phyloP scores from a whole-genome alignment of 2,113 vertebrate species.

The Grammatotria lemairii region DNA sequence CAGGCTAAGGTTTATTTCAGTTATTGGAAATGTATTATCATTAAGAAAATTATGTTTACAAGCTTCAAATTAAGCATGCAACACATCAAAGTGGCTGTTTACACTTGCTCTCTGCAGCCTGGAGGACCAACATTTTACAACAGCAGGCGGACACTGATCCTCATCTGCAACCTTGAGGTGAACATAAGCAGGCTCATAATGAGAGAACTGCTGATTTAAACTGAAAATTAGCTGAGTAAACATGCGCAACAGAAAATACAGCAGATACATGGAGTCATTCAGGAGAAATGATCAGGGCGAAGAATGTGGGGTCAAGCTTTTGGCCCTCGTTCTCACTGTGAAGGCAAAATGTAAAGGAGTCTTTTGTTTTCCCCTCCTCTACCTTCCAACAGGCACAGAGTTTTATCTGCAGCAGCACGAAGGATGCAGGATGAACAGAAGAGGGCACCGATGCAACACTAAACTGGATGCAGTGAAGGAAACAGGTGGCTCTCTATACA shows the following conservation, averaged over 20 bases:
- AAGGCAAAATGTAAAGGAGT: not conserved
- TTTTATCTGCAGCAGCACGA: accelerated
- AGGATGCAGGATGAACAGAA: not conserved
- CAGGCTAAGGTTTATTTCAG: not conserved
- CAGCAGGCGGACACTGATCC: not conserved
- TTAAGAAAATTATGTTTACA: not conserved
- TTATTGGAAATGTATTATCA: not conserved
- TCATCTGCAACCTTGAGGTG: not conserved
- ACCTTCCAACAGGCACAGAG: accelerated
- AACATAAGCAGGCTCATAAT: not conserved
- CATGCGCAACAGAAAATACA: accelerated
- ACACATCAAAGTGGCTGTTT: not conserved
- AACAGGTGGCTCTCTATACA: not conserved
- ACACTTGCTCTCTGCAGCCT: not conserved
- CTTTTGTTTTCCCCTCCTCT: not conserved
- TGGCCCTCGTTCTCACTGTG: accelerated
- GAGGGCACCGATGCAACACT: not conserved
- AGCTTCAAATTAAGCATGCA: not conserved
- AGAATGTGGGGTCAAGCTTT: not conserved
- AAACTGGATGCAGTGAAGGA: not conserved
- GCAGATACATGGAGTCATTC: accelerated
- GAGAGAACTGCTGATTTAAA: not conserved
- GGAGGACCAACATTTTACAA: constrained; percentile 2
- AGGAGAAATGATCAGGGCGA: no score
- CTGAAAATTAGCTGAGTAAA: not conserved